Evolutionary conservation across 2,888 invertebrate genomes (phyloP), one percentile per base, ranked within the genome.

Genomic region (Drosophila incognita): DNA sequence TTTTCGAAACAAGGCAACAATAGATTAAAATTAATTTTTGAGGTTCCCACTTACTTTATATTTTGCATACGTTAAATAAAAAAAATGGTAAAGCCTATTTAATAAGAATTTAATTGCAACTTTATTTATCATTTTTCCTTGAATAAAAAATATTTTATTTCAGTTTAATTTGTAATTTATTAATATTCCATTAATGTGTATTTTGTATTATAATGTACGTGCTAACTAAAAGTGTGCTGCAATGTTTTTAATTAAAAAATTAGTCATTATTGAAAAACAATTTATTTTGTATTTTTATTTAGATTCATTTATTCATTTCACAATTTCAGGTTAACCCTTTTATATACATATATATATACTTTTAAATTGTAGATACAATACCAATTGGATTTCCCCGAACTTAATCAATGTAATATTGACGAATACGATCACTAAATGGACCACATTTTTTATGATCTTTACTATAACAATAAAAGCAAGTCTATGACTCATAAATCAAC

Each of bases 391-490:
- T 74, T 72, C 66, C 65, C 31, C 24, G 59, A 81, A 85, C 81
- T 79, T 82, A 87, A 89, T 87, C 85, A 90, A 69, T 61, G 49
- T 49, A 65, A 79, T 82, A 79, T 82, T 81, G 84, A 89, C 87
- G 83, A 89, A 85, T 73, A 89, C 91, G 90, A 91, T 89, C 88
- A 91, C 91, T 83, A 89, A 91, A 91, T 92, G 92, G 92, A 92
- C 91, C 91, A 92, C 91, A 91, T 91, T 90, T 91, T 87, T 78
- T 87, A 87, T 64, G 68, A 74, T 71, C 77, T 85, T 61, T 74
- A 76, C 74, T 76, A 66, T 67, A 63, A 62, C 38, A 49, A 72
- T 71, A 54, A 49, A 69, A 71, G 40, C 63, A 71, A 62, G 70
- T 52, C 59, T 36, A n/a, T 29, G 68, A 76, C 65, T 60, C 64